Base-by-base conservation (phyloP, 2,113 vertebrate genomes). In the Plestiodon gilberti region DNA sequence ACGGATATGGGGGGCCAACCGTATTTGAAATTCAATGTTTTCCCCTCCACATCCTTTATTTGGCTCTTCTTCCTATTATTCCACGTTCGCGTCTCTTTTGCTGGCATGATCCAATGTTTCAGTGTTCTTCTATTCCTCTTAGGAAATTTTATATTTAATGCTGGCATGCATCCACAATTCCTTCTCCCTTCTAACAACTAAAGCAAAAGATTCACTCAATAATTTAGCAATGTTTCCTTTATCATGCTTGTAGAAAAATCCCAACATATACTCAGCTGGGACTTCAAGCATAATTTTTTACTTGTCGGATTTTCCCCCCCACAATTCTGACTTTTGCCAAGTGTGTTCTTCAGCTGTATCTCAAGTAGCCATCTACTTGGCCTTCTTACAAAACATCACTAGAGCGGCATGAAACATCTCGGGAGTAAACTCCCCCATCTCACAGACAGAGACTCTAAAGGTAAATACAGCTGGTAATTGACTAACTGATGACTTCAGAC, bases 121-220 rank as follows among this genome's bases (percentile, higher is more conserved):
- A n/a, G 35, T 81, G n/a, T 81, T 67, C 40, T 20, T 81, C 30
- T 23, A n/a, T 69, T 57, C n/a, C 55, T 38, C n/a, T 9, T 80
- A 80, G 38, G 78, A 80, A 81, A 81, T 81, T n/a, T 7, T 67
- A 81, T 81, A 67, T 67, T 81, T 81, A 65, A 81, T 81, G 38
- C 18, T n/a, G 62, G 79, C 62, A n/a, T 67, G 38, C 30, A 30
- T 28, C 40, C 38, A 48, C 25, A 15, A 25, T 64, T 3, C 35
- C 2, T 10, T 81, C 79, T 52, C 62, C 62, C 25, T n/a, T 81
- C 61, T 67, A 81, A n/a, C 20, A 40, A 65, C 55, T 14, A 65
- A 81, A 25, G 35, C 8, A 81, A n/a, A 64, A 30, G 17, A 43
- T n/a, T 3, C 62, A 81, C 43, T 81, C 48, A 81, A 81, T 81